These are phyloP conservation scores for Koerneria pararmatus DNA, from an alignment of 2,888 invertebrate species.

Conservation along the genomic window DNA sequence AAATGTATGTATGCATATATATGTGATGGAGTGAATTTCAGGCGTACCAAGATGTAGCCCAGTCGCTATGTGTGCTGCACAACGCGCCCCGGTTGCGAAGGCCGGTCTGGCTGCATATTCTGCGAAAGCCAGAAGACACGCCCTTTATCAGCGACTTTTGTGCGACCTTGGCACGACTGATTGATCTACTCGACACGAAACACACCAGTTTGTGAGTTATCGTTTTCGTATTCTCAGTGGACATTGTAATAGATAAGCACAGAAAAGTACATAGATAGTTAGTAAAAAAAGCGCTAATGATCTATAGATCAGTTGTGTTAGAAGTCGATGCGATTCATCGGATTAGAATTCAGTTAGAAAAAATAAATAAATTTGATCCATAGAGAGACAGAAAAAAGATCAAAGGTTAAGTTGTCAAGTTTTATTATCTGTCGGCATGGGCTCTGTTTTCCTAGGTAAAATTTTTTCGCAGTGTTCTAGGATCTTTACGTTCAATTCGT, in stretches of 20 bases:
- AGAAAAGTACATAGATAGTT: no score
- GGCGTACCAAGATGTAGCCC: constrained; percentile 42
- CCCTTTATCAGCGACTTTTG: constrained; percentile 41
- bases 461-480: neutral
- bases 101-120: constrained; percentile 49
- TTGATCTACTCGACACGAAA: constrained; percentile 42
- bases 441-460: neutral
- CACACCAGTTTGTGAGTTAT: constrained; percentile 48
- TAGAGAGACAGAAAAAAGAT: no score
- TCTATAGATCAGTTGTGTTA: no score
- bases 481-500: neutral
- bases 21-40: constrained; percentile 17
- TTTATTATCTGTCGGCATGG: no score
- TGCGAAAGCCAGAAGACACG: constrained; percentile 28
- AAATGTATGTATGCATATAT: no score
- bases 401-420: no score
- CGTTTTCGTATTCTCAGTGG: no score
- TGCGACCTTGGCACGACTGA: constrained; percentile 37
- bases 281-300: no score
- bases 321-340: no score
- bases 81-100: constrained; percentile 43
- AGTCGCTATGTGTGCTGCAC: constrained; percentile 42
- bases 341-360: no score
- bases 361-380: no score
- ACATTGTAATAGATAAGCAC: no score